phyloP scores from a whole-genome alignment of 2,797 vertebrate species.

The Tapirus indicus region DNA sequence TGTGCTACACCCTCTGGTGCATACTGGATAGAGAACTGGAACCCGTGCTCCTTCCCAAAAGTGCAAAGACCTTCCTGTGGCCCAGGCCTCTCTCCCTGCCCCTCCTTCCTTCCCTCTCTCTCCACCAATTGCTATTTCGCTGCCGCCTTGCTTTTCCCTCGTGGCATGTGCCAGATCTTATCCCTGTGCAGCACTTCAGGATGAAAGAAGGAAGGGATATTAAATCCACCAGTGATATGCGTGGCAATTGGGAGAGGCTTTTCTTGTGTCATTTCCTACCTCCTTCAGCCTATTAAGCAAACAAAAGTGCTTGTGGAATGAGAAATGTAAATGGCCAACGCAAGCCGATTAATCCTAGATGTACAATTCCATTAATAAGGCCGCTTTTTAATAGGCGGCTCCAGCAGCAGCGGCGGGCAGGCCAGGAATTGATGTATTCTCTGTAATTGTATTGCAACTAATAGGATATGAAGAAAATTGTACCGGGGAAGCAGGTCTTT shows the following conservation, averaged over 20 bases:
- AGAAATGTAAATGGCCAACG: constrained; percentile 89
- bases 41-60: background rate
- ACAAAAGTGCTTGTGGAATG: constrained; percentile 91
- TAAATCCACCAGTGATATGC: constrained; percentile 83
- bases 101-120: background rate
- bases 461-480: constrained; percentile 90
- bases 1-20: rapidly evolving
- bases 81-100: rapidly evolving
- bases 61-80: background rate
- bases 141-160: background rate
- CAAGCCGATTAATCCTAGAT: constrained; percentile 90
- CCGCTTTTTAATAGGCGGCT: constrained; percentile 89
- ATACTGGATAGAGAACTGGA: background rate
- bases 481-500: constrained; percentile 86
- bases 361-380: constrained; percentile 91
- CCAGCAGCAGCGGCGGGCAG: constrained; percentile 86
- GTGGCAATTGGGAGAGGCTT: constrained; percentile 86
- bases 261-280: constrained; percentile 89
- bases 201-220: constrained; percentile 74
- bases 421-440: constrained; percentile 89
- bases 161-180: constrained; percentile 75
- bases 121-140: background rate
- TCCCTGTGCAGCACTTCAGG: constrained; percentile 1
- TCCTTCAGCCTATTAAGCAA: constrained; percentile 91
- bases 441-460: constrained; percentile 90